Evolutionary conservation across 1,140 invertebrate species (phyloP).

Genomic region (Andrena cerasifolii): DNA sequence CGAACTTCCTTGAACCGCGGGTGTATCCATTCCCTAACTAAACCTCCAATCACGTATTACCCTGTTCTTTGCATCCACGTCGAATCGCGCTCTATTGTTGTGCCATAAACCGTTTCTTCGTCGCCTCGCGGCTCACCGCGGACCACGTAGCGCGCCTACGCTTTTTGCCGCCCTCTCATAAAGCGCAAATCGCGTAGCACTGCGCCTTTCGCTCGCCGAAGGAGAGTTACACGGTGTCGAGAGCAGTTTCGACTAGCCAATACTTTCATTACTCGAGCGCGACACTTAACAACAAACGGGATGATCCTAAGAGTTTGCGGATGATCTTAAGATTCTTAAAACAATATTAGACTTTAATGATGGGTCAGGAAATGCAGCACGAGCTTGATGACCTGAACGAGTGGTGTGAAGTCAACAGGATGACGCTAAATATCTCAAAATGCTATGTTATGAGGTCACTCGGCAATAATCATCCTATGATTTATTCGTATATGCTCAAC

Average conservation of each 20-base stretch:
- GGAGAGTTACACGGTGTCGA: conserved; percentile 7
- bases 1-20: no score
- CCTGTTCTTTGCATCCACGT: not conserved
- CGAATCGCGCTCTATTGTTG: not conserved
- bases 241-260: not conserved
- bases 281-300: not conserved
- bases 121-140: not conserved
- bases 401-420: no score
- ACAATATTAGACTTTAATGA: no score
- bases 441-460: no score
- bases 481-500: no score
- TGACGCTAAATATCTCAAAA: no score
- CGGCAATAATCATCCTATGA: no score
- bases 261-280: not conserved
- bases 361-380: no score
- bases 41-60: conserved; percentile 1
- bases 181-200: conserved; percentile 18
- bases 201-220: conserved; percentile 17
- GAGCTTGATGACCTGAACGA: no score
- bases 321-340: no score
- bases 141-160: not conserved
- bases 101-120: not conserved
- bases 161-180: not conserved
- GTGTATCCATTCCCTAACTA: no score
- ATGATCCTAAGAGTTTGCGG: no score